Base-by-base conservation (phyloP, 2,797 vertebrate species). In the Trematocara caparti region DNA sequence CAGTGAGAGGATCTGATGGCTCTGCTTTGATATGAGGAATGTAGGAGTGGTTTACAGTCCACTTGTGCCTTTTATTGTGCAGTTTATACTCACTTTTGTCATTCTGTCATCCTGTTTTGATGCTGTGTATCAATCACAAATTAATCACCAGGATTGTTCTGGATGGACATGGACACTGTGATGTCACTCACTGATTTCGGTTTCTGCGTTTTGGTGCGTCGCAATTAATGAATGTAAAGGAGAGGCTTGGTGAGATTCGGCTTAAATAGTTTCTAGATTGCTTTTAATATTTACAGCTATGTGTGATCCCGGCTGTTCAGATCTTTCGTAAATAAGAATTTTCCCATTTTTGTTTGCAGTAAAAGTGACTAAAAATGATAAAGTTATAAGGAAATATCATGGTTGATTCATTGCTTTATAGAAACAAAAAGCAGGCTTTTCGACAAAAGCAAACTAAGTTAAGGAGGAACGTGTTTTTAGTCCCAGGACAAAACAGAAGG, bases 121-220 rank as follows among this genome's bases (percentile, higher is more conserved):
- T 57, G 30, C 30, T 34, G 55, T 12, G 10, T 36, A n/a, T 59
- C 4, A 0, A n/a, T 36, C 55, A 7, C 30, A 59, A 12, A 59
- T 59, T 36, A 59, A 59, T 59, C 55, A n/a, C 30, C 55, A 59
- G 55, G 55, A 59, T 57, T n/a, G 55, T 57, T 57, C 30, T 11
- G 55, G 66, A 71, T 30, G 40, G 66, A 45, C 40, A 10, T 30
- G 8, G 64, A 27, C 24, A n/a, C 66, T 4, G 14, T n/a, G 40
- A 47, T 47, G 40, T 71, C 14, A 47, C 24, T 45, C 40, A 0
- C 19, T 45, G 14, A 17, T 71, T 71, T 71, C 0, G 9, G 24
- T 0, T 14, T 27, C 6, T 27, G 21, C 1, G 6, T 11, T 69
- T 69, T 45, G 0, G 21, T 1, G 0, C 4, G 0, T 59, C 4